A percentile compares a stretch with the other conserved stretches of the same genome.
These are phyloP conservation scores for Folsomia manolachei DNA, from an alignment of 2,888 invertebrate genomes.

Conservation along the genomic window DNA sequence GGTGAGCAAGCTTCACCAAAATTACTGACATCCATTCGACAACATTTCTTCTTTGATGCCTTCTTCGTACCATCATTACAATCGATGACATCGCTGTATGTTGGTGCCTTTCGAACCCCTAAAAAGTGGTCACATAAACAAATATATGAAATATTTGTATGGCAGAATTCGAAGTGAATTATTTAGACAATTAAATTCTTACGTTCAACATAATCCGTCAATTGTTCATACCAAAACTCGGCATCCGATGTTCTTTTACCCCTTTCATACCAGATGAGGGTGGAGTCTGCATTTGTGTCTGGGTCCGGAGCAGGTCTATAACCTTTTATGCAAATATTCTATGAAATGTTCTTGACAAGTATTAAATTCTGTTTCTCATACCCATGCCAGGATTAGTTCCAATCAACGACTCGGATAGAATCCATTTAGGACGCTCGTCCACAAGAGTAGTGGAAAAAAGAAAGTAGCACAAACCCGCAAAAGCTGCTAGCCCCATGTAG, in stretches of 20 bases:
- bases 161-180: neutral
- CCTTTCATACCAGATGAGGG: conserved; percentile 90
- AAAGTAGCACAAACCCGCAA: conserved; percentile 90
- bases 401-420: conserved; percentile 69
- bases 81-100: neutral
- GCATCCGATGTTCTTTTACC: conserved; percentile 69
- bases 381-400: conserved; percentile 91
- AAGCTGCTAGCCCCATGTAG: conserved; percentile 85
- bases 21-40: conserved; percentile 70
- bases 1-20: conserved; percentile 72
- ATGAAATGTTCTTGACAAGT: neutral
- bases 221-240: conserved; percentile 73
- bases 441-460: conserved; percentile 92
- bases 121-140: no score
- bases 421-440: conserved; percentile 82
- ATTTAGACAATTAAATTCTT: conserved; percentile 51
- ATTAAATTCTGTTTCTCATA: conserved; percentile 66
- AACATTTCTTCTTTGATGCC: conserved; percentile 65
- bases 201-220: conserved; percentile 75
- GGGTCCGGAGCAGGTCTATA: conserved; percentile 90
- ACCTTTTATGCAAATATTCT: conserved; percentile 60
- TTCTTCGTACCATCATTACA: conserved; percentile 57
- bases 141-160: neutral
- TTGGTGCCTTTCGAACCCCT: no score
- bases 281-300: conserved; percentile 88